These are phyloP conservation scores for Prietella phreatophila DNA, from an alignment of 2,113 vertebrate species.

Conservation along the genomic window DNA sequence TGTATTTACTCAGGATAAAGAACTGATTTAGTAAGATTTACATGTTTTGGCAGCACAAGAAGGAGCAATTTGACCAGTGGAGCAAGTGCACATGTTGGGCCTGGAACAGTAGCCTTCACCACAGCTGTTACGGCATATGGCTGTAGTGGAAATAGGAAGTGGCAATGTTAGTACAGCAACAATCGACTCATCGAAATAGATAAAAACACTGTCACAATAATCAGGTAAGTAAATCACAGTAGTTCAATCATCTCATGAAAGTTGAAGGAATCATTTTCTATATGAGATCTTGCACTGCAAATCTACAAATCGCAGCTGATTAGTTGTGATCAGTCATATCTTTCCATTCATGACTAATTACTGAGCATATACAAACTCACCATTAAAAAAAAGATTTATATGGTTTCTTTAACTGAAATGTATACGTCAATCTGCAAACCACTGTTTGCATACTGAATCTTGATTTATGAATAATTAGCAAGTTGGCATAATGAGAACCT, in stretches of 20 bases:
- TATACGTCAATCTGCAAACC: background rate
- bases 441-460: background rate
- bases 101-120: slow-evolving; percentile 87
- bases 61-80: slow-evolving; percentile 79
- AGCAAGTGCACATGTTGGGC: slow-evolving; percentile 86
- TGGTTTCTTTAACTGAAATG: background rate
- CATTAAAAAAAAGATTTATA: background rate
- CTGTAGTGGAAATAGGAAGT: slow-evolving; percentile 58
- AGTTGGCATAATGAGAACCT: background rate
- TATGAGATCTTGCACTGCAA: background rate
- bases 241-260: background rate
- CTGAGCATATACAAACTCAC: background rate
- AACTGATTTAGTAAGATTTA: slow-evolving; percentile 53
- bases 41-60: slow-evolving; percentile 75
- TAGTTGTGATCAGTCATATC: background rate
- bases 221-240: background rate
- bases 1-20: background rate
- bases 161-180: slow-evolving; percentile 15
- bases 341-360: background rate
- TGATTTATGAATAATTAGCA: background rate
- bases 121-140: slow-evolving; percentile 83
- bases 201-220: background rate
- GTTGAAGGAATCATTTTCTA: background rate
- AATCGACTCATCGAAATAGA: background rate
- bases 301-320: background rate